Percentiles rank a stretch among this genome's conserved stretches.
phyloP scores from a whole-genome alignment of 1,140 invertebrate species.

The Andricus grossulariae region DNA sequence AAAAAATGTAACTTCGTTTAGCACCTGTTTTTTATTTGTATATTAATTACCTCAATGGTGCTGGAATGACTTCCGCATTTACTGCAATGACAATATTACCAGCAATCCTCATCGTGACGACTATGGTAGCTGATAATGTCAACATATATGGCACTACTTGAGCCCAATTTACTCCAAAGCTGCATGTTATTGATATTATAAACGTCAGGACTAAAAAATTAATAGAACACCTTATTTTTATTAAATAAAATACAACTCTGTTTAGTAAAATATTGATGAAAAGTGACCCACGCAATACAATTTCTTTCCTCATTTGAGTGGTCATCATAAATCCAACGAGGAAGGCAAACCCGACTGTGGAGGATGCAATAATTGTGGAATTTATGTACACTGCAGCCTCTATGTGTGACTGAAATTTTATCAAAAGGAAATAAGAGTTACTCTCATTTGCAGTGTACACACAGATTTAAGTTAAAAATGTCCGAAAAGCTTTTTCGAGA shows the following conservation, averaged over 20 bases:
- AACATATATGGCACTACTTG: constrained; percentile 67
- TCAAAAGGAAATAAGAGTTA: constrained; percentile 40
- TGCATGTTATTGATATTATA: constrained; percentile 61
- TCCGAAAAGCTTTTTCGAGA: background rate
- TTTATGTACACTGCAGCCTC: constrained; percentile 63
- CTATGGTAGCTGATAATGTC: constrained; percentile 59
- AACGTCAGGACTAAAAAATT: constrained; percentile 60
- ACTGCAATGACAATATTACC: constrained; percentile 60
- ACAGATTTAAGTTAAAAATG: constrained; percentile 39
- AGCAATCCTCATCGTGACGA: constrained; percentile 66
- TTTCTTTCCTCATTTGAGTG: constrained; percentile 57
- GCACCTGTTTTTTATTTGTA: background rate
- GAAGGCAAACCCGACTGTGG: constrained; percentile 62
- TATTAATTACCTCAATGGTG: constrained; percentile 66
- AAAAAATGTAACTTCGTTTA: background rate
- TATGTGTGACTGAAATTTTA: constrained; percentile 61
- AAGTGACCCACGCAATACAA: constrained; percentile 61
- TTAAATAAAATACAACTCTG: background rate
- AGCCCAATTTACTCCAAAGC: constrained; percentile 69
- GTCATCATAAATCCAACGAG: constrained; percentile 52
- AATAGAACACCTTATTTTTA: background rate
- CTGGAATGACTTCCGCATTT: constrained; percentile 66
- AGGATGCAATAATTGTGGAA: constrained; percentile 66
- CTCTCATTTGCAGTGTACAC: background rate
- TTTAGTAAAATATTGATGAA: constrained; percentile 11